These are phyloP conservation scores for Belgica antarctica DNA, from an alignment of 2,888 invertebrate genomes.

Conservation along the genomic window DNA sequence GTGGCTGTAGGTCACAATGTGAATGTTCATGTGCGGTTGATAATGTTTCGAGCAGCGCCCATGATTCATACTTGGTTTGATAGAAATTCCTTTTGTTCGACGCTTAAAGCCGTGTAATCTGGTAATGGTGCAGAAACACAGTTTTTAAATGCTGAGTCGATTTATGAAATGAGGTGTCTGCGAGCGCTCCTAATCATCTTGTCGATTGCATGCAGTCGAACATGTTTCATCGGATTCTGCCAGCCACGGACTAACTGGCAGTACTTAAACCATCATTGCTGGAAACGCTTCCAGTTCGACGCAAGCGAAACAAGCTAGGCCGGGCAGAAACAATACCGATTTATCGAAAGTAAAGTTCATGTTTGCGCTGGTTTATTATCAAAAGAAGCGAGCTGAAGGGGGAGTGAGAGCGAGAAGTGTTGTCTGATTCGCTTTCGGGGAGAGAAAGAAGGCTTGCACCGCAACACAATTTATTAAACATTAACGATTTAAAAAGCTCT, in stretches of 20 bases:
- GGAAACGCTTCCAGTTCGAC: background rate
- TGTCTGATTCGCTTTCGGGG: slow-evolving; percentile 43
- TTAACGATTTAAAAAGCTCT: slow-evolving; percentile 42
- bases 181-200: slow-evolving; percentile 11
- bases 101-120: background rate
- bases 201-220: slow-evolving; percentile 12
- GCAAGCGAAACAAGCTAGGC: background rate
- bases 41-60: background rate
- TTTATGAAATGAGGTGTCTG: slow-evolving; percentile 28
- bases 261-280: slow-evolving; percentile 1
- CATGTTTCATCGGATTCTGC: slow-evolving; percentile 7
- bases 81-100: slow-evolving; percentile 14
- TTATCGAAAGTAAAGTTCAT: slow-evolving; percentile 35
- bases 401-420: too few species aligned
- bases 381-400: slow-evolving; percentile 16
- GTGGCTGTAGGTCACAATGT: background rate
- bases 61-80: slow-evolving; percentile 9
- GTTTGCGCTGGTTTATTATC: slow-evolving; percentile 38
- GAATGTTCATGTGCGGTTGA: background rate
- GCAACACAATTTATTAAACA: slow-evolving; percentile 35
- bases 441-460: slow-evolving; percentile 3
- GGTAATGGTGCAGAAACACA: too few species aligned
- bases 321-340: background rate
- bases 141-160: slow-evolving; percentile 1
- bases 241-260: background rate